Evolutionary conservation across 2,888 invertebrate species (phyloP).

Genomic region (Drosophila aldrichi): DNA sequence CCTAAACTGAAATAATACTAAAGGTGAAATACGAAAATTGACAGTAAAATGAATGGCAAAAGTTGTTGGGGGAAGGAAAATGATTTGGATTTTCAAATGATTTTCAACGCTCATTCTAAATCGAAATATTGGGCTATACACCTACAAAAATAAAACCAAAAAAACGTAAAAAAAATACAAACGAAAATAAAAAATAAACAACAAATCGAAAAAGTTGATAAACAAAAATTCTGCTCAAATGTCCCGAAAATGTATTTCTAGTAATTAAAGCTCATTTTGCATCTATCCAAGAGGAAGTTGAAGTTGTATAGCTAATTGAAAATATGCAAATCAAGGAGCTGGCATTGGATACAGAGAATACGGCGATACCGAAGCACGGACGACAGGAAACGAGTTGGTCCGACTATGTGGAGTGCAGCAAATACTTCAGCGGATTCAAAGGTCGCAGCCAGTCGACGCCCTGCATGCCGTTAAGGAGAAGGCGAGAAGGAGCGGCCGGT

Average conservation of each 20-base stretch:
- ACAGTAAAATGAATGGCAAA: background rate
- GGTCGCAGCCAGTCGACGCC: conserved; percentile 21
- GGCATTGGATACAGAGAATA: background rate
- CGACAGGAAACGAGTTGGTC: conserved; percentile 18
- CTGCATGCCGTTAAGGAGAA: background rate
- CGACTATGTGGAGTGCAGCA: conserved; percentile 36
- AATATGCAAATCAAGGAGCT: background rate
- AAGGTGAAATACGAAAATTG: background rate
- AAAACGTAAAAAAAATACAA: background rate
- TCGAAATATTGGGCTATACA: background rate
- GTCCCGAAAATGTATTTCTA: conserved; percentile 7
- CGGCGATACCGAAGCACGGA: background rate
- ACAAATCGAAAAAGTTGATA: background rate
- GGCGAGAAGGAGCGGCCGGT: background rate
- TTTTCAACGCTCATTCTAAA: background rate
- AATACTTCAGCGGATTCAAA: conserved; percentile 8
- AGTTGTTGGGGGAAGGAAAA: background rate
- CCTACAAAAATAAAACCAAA: too few species aligned
- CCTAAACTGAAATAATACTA: background rate
- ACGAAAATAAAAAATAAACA: background rate
- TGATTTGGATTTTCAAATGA: background rate
- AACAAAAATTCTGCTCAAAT: too few species aligned
- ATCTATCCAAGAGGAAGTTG: background rate
- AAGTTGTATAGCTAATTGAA: background rate
- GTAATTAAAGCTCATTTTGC: conserved; percentile 6